These are phyloP conservation scores for Anorthoa munda DNA, from an alignment of 2,888 invertebrate genomes.

Conservation along the genomic window DNA sequence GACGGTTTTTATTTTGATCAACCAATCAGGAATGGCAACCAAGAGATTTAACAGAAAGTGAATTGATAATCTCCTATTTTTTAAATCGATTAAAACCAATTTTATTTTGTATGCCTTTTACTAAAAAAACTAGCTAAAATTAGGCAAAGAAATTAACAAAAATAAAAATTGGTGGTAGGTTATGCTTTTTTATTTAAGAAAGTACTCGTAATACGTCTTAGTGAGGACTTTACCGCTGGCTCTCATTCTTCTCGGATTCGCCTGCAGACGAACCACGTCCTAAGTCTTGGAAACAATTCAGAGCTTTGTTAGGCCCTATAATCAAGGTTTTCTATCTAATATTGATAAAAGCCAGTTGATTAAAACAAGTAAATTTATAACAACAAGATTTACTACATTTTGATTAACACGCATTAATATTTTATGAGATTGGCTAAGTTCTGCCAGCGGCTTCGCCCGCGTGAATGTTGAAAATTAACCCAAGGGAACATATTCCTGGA, in stretches of 20 bases:
- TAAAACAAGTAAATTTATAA: conserved; percentile 39
- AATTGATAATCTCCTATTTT: too few relatives aligned
- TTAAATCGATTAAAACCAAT: too few relatives aligned
- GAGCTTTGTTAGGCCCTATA: conserved; percentile 32
- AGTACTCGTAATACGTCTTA: not conserved
- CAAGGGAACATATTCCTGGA: too few relatives aligned
- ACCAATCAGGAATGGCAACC: too few relatives aligned
- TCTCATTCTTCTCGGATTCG: not conserved
- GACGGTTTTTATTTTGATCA: too few relatives aligned
- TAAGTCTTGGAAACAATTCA: conserved; percentile 16
- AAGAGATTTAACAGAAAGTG: too few relatives aligned
- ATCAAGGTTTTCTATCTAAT: conserved; percentile 42
- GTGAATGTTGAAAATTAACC: too few relatives aligned
- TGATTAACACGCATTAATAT: not conserved
- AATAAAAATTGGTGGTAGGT: not conserved
- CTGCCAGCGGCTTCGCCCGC: too few relatives aligned
- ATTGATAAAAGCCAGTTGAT: conserved; percentile 46
- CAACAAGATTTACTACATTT: not conserved
- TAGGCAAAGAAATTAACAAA: too few relatives aligned
- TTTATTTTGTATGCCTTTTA: too few relatives aligned
- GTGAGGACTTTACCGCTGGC: too few relatives aligned
- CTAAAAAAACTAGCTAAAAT: too few relatives aligned
- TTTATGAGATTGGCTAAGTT: not conserved
- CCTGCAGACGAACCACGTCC: not conserved
- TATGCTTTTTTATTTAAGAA: not conserved